These are phyloP conservation scores for Rhopalosiphum maidis DNA, from an alignment of 1,140 invertebrate genomes.

Conservation along the genomic window DNA sequence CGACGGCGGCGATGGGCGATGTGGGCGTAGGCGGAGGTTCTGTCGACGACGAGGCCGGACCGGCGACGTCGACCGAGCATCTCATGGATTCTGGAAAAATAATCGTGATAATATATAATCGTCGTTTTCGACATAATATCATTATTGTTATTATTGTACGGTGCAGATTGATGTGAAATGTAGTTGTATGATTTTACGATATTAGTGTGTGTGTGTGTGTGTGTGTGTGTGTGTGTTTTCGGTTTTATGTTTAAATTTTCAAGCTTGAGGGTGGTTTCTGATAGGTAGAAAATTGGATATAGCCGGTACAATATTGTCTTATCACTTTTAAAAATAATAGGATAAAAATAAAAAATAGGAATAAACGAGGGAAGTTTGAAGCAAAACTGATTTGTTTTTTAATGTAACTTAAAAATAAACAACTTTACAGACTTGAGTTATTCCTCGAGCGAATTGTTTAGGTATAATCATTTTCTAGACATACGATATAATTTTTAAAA, in stretches of 20 bases:
- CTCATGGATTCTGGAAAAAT: not conserved
- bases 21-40: not conserved
- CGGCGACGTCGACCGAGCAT: not conserved
- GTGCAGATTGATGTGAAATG: too few relatives aligned
- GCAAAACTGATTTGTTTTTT: too few relatives aligned
- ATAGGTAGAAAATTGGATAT: not conserved
- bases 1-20: not conserved
- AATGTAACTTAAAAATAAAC: too few relatives aligned
- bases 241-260: not conserved
- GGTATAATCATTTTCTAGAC: not conserved
- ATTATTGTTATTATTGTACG: not conserved
- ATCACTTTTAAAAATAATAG: too few relatives aligned
- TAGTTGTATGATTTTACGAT: not conserved
- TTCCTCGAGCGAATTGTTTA: too few relatives aligned
- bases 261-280: not conserved
- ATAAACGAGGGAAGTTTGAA: too few relatives aligned
- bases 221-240: not conserved
- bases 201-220: not conserved
- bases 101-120: not conserved
- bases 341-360: too few relatives aligned
- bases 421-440: too few relatives aligned
- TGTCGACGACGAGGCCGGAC: not conserved
- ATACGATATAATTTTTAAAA: too few relatives aligned
- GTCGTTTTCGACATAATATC: not conserved
- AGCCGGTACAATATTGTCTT: too few relatives aligned